phyloP scores from a whole-genome alignment of 2,888 invertebrate genomes.

The Peribatodes rhomboidaria region DNA sequence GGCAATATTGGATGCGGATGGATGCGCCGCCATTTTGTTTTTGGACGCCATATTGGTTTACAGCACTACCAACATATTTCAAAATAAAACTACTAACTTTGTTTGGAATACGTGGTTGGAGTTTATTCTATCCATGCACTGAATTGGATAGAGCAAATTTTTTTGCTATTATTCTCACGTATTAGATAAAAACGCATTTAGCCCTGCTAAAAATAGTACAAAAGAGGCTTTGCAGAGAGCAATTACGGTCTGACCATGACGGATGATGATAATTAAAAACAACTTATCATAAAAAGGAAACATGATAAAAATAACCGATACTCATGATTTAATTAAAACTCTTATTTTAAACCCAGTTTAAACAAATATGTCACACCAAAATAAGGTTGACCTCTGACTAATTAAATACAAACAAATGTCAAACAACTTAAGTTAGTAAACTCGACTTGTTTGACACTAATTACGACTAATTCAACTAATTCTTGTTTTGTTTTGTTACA shows the following conservation, averaged over 20 bases:
- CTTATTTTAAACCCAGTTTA: background rate
- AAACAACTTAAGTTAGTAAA: slow-evolving; percentile 21
- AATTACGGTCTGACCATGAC: no score
- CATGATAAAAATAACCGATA: no score
- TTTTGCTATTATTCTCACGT: no score
- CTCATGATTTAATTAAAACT: no score
- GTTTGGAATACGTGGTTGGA: background rate
- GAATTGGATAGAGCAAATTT: background rate
- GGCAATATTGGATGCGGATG: slow-evolving; percentile 70
- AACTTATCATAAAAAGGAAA: no score
- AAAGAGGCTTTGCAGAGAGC: no score
- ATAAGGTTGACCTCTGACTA: slow-evolving; percentile 5
- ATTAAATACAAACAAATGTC: slow-evolving; percentile 23
- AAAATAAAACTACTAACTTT: background rate
- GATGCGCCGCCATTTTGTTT: slow-evolving; percentile 68
- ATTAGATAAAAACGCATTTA: no score
- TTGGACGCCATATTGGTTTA: slow-evolving; percentile 45
- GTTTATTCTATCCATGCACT: background rate
- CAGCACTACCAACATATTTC: background rate
- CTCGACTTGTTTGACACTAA: slow-evolving; percentile 17
- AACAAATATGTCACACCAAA: background rate
- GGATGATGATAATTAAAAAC: no score
- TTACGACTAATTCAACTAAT: slow-evolving; percentile 32
- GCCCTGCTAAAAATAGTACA: no score
- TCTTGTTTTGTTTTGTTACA: slow-evolving; percentile 46